Evolutionary conservation across 2,888 invertebrate genomes (phyloP), one percentile per base, ranked within the genome.

Genomic region (Cyrtodaria siliqua): DNA sequence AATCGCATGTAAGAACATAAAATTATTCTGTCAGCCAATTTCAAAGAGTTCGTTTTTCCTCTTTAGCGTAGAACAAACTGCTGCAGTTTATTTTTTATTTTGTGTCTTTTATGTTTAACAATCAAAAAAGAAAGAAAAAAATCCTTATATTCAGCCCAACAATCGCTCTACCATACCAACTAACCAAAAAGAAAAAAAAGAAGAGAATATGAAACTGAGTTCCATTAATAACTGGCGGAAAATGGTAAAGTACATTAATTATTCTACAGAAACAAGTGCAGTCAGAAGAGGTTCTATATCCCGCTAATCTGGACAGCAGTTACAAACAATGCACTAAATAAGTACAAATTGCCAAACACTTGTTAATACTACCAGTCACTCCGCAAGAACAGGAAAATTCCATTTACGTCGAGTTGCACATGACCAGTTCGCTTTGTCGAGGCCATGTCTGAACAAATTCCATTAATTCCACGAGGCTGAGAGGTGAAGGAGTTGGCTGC

Each of bases 1-100:
- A 79, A 76, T 79, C 69, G 64, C 75, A 79, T 76, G 69, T 79
- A 79, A 76, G 75, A 76, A 79, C 72, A 79, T 72, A 64, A 71
- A 68, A 75, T 75, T 70, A 75, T 75, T 57, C 62, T 64, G 70
- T 56, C 66, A 56, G 61, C 55, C 47, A 57, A 59, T 66, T 59
- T 61, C 33, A 40, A 57, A 40, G 57, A 23, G 24, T 50, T 16
- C 1, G 3, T 57, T 24, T 57, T 57, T 40, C 18, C 33, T 33
- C 33, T 33, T 33, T 33, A 33, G 12, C 33, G 6, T 8, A 33
- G 33, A 33, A 33, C 33, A 8, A 33, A n/a, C n/a, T n/a, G n/a
- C n/a, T n/a, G n/a, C n/a, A n/a, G n/a, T n/a, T n/a, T n/a, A n/a
- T n/a, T n/a, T n/a, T n/a, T n/a, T n/a, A n/a, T n/a, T n/a, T n/a